Conservation (phyloP, 2,797 vertebrate species). For the Ctenosaura bakeri region DNA sequence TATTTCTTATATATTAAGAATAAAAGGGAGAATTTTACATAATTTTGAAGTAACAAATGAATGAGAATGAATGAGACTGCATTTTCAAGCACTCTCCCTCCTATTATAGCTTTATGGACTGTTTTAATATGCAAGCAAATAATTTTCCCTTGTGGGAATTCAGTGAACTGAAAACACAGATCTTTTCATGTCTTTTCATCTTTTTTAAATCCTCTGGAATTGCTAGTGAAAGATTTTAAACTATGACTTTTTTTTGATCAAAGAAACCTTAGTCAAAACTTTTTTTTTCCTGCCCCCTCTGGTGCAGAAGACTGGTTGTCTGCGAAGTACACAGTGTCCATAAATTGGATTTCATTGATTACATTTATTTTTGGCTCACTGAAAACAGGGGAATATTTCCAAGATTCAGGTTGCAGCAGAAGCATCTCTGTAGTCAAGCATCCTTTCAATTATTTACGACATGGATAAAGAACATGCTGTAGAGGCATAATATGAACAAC, state of each 20-base stretch:
- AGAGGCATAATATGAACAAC: neutral
- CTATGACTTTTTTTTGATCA: neutral
- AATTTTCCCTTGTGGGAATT: neutral
- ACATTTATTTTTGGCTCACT: constrained; percentile 23
- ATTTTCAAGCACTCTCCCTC: neutral
- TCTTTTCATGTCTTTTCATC: neutral
- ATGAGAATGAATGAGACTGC: neutral
- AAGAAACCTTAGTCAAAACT: neutral
- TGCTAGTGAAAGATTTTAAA: constrained; percentile 13
- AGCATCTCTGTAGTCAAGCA: constrained; percentile 12
- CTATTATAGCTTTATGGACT: neutral
- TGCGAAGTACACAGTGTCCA: neutral
- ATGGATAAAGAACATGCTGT: constrained; percentile 18
- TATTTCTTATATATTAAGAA: neutral
- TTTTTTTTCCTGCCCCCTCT: neutral
- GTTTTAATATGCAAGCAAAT: constrained; percentile 15
- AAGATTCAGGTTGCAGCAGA: constrained; percentile 10
- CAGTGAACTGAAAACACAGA: constrained; percentile 7
- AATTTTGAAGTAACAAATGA: neutral
- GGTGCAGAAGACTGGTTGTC: constrained; percentile 11
- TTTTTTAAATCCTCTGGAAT: neutral
- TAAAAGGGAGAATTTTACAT: neutral
- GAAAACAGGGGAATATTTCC: constrained; percentile 31
- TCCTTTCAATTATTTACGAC: constrained; percentile 34
- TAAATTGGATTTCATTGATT: constrained; percentile 28